Percentiles rank a stretch among this genome's conserved stretches.
Conservation (phyloP, 2,888 invertebrate species). For the Macrosiphum euphorbiae region DNA sequence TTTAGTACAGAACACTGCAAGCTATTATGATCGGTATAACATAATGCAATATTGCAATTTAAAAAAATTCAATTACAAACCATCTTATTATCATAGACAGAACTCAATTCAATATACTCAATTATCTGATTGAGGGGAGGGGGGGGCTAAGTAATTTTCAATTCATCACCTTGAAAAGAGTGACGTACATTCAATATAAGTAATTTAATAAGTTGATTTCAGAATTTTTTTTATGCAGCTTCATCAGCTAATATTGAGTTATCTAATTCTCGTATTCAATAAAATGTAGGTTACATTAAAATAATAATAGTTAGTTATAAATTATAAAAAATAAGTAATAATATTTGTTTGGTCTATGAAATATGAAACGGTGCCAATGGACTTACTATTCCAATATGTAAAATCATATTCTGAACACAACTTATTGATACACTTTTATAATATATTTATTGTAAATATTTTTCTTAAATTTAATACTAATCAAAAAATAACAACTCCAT, state of each 20-base stretch:
- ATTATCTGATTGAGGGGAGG: not conserved
- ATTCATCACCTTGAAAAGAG: not conserved
- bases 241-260: not conserved
- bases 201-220: not conserved
- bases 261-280: not conserved
- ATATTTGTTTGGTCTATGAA: not conserved
- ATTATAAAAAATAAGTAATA: not conserved
- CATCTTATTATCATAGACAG: not conserved
- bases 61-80: not conserved
- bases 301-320: not conserved
- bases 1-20: not conserved
- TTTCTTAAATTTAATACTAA: not conserved
- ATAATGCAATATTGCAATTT: not conserved
- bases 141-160: not conserved
- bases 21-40: not conserved
- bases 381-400: not conserved
- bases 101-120: not conserved
- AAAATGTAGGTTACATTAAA: no score
- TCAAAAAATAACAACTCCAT: not conserved
- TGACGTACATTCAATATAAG: not conserved
- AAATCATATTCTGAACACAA: not conserved
- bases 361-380: not conserved
- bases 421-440: not conserved
- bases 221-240: not conserved
- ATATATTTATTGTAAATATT: not conserved